phyloP scores from a whole-genome alignment of 2,113 vertebrate species.

The Percopsis transmontana region DNA sequence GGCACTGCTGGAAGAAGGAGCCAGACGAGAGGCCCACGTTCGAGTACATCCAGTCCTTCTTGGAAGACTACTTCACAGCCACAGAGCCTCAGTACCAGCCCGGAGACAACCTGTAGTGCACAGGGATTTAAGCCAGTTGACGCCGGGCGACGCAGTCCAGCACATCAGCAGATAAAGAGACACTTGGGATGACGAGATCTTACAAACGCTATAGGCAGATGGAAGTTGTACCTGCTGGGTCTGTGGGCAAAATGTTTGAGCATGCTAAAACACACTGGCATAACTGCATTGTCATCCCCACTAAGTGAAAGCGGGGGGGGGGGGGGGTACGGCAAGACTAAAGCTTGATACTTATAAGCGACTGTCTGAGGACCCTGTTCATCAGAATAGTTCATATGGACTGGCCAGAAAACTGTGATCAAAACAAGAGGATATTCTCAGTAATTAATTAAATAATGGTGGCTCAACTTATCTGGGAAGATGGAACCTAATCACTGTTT shows the following conservation, averaged over 20 bases:
- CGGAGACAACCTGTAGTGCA: slow-evolving; percentile 78
- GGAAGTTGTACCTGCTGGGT: too few relatives aligned
- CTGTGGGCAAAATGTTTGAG: background rate
- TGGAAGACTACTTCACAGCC: slow-evolving; percentile 92
- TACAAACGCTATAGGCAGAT: too few relatives aligned
- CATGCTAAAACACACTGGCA: background rate
- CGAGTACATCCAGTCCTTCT: slow-evolving; percentile 96
- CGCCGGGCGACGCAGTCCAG: background rate
- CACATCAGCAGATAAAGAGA: slow-evolving; percentile 8
- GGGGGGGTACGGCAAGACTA: slow-evolving; percentile 7
- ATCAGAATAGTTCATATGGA: slow-evolving; percentile 37
- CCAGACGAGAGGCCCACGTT: slow-evolving; percentile 96
- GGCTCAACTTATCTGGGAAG: slow-evolving; percentile 22
- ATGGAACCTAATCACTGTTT: slow-evolving; percentile 3
- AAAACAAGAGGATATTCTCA: slow-evolving; percentile 26
- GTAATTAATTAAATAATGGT: slow-evolving; percentile 24
- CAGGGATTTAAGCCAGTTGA: background rate
- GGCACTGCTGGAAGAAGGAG: slow-evolving; percentile 95
- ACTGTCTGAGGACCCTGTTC: slow-evolving; percentile 42
- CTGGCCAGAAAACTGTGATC: slow-evolving; percentile 70
- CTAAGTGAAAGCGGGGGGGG: background rate
- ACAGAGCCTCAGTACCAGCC: slow-evolving; percentile 81
- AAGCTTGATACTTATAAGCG: slow-evolving; percentile 25
- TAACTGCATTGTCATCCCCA: background rate
- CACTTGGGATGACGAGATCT: background rate